These are phyloP conservation scores for Astur gentilis DNA, from an alignment of 2,113 vertebrate species.

Conservation along the genomic window DNA sequence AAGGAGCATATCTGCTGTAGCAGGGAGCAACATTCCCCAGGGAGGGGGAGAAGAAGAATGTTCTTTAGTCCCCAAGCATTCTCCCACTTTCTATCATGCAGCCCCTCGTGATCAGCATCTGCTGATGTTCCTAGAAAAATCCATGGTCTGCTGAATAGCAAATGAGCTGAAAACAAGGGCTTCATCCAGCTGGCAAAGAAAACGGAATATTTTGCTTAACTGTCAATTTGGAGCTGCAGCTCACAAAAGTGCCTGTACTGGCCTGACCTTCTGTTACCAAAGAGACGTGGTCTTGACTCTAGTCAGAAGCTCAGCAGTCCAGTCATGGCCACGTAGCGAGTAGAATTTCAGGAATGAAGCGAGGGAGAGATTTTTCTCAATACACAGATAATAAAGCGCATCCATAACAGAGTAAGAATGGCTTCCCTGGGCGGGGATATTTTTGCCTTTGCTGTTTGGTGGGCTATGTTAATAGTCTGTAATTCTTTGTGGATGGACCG, in stretches of 20 bases:
- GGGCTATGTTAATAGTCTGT: background rate
- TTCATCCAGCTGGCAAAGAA: constrained; percentile 58
- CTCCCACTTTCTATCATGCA: background rate
- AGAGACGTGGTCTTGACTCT: background rate
- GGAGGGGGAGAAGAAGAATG: background rate
- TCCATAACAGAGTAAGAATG: accelerated
- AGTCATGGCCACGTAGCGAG: accelerated
- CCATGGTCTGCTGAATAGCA: background rate
- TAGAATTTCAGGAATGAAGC: background rate
- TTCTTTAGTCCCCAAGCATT: background rate
- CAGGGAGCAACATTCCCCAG: background rate
- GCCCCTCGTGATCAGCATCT: constrained; percentile 23
- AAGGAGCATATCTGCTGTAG: background rate
- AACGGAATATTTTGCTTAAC: constrained; percentile 43
- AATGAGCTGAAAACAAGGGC: background rate
- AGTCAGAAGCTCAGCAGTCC: background rate
- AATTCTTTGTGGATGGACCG: background rate
- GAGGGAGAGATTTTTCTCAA: background rate
- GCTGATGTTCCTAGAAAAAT: constrained; percentile 52
- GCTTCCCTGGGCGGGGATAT: background rate
- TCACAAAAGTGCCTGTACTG: background rate
- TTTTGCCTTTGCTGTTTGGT: background rate
- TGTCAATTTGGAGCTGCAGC: constrained; percentile 10
- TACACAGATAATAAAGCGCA: accelerated
- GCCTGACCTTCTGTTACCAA: background rate